phyloP scores from a whole-genome alignment of 2,113 vertebrate species.

The Pelmatolapia mariae region DNA sequence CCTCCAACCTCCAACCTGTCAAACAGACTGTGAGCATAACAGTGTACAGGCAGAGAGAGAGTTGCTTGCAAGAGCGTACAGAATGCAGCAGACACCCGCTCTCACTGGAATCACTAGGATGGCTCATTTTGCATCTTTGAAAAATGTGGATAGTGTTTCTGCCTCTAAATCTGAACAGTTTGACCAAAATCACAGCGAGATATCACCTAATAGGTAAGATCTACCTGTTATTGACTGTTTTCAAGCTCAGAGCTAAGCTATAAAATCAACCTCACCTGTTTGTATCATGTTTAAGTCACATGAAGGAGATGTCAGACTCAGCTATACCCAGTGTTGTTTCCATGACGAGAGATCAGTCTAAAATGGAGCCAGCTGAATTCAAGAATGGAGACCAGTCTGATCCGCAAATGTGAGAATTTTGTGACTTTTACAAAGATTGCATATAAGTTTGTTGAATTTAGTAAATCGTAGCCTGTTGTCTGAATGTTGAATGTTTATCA shows the following conservation, averaged over 20 bases:
- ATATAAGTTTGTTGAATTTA: background rate
- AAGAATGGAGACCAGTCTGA: background rate
- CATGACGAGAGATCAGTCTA: background rate
- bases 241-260: background rate
- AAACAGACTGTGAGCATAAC: no score
- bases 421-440: background rate
- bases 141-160: background rate
- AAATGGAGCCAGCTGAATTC: fast-evolving
- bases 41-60: no score
- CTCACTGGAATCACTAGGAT: no score
- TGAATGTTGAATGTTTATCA: background rate
- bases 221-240: background rate
- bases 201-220: background rate
- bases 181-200: background rate
- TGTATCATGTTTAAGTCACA: background rate
- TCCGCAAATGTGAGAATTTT: background rate
- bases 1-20: no score
- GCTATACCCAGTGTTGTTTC: background rate
- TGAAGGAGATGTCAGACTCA: background rate
- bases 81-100: no score
- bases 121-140: no score
- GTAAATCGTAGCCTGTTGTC: no score
- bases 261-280: background rate
- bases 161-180: background rate
- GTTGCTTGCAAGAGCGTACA: no score